These are phyloP conservation scores for Barnardius zonarius DNA, from an alignment of 2,113 vertebrate species.

Conservation along the genomic window DNA sequence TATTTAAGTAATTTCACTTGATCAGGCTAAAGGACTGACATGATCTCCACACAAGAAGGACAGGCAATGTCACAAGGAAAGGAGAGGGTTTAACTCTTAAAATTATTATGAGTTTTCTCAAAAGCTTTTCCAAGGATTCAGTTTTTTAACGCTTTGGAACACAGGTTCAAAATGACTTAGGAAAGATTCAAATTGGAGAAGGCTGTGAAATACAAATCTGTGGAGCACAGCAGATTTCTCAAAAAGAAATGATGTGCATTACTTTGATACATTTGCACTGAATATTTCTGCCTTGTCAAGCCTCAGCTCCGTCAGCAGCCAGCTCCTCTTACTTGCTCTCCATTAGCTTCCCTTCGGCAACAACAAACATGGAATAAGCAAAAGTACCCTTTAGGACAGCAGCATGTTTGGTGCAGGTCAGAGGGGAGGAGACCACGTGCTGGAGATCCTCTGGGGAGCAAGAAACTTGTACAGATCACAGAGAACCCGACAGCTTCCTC, in stretches of 20 bases:
- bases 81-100: not conserved
- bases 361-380: not conserved
- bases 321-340: not conserved
- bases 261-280: not conserved
- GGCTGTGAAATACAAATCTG: not conserved
- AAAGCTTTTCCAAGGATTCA: not conserved
- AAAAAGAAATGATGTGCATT: not conserved
- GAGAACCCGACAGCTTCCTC: not conserved
- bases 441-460: not conserved
- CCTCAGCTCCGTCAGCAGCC: not conserved
- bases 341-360: not conserved
- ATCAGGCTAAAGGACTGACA: not conserved
- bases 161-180: not conserved
- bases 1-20: not conserved
- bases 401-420: not conserved
- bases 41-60: constrained; percentile 5
- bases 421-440: not conserved
- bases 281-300: constrained; percentile 14
- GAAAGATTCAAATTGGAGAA: not conserved
- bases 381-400: not conserved
- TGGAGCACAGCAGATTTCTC: not conserved
- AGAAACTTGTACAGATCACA: not conserved
- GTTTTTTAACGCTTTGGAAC: not conserved
- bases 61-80: not conserved
- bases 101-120: not conserved